Conservation (phyloP, 2,113 vertebrate species). For the Nesoenas mayeri region DNA sequence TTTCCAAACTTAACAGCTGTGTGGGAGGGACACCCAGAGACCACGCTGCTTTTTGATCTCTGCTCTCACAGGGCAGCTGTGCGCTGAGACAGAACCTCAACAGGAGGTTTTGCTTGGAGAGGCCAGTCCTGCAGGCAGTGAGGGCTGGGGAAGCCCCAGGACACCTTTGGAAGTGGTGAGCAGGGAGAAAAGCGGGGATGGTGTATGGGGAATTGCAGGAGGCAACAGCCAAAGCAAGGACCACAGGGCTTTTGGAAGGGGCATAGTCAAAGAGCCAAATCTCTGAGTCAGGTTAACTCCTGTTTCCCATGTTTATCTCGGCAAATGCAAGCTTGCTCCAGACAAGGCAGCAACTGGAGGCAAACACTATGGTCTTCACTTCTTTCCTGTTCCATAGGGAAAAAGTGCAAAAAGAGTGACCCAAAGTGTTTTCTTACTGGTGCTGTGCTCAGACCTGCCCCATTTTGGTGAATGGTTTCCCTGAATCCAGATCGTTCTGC, state of each 20-base stretch:
- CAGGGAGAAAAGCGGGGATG: background rate
- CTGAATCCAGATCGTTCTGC: background rate
- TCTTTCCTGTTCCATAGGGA: background rate
- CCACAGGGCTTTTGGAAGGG: background rate
- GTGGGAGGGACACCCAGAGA: background rate
- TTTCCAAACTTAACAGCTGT: background rate
- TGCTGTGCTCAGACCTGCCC: background rate
- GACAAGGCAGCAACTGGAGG: background rate
- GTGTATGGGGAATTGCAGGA: background rate
- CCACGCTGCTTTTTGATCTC: background rate
- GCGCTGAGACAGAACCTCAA: background rate
- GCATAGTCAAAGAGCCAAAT: background rate
- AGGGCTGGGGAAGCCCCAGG: background rate
- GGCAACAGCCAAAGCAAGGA: background rate
- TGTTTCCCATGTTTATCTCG: background rate
- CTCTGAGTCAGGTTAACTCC: background rate
- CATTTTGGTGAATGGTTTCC: too few relatives aligned
- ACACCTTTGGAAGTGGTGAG: background rate
- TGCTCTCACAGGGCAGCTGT: background rate
- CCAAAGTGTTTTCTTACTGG: background rate
- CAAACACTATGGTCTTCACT: background rate
- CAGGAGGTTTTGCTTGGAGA: accelerated
- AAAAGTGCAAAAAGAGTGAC: background rate
- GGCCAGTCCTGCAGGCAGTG: background rate
- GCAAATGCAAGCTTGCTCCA: background rate